phyloP scores from a whole-genome alignment of 2,888 invertebrate species.

The Tuta absoluta region DNA sequence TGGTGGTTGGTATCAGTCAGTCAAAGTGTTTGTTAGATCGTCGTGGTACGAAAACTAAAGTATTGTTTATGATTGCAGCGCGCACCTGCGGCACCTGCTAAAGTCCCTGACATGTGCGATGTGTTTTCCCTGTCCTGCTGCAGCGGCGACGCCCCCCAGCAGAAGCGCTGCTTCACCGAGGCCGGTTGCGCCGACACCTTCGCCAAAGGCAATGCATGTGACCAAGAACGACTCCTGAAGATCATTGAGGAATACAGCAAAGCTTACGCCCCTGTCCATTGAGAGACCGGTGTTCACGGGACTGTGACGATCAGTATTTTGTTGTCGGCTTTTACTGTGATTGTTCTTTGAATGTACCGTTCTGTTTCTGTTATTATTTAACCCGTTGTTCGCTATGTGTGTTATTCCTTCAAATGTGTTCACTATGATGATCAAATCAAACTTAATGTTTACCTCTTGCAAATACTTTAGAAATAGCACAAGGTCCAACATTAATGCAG shows the following conservation, averaged over 20 bases:
- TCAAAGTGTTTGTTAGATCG: too few species aligned
- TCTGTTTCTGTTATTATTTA: not conserved
- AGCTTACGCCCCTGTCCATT: constrained; percentile 52
- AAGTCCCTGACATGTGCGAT: constrained; percentile 50
- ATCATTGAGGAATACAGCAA: constrained; percentile 53
- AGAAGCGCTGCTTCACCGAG: constrained; percentile 51
- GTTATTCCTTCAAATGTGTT: constrained; percentile 5
- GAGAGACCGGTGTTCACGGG: constrained; percentile 28
- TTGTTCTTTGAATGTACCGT: constrained; percentile 7
- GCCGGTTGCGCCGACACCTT: constrained; percentile 50
- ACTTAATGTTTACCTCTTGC: not conserved
- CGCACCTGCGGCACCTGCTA: not conserved
- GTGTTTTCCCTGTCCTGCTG: constrained; percentile 65
- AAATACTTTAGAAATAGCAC: constrained; percentile 1
- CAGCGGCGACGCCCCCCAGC: constrained; percentile 38
- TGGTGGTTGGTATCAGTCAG: too few species aligned
- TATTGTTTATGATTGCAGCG: not conserved
- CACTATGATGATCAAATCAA: not conserved
- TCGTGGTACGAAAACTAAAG: too few species aligned
- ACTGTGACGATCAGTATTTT: constrained; percentile 25
- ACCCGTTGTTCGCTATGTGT: not conserved
- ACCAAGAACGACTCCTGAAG: constrained; percentile 40
- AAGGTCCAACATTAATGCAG: constrained; percentile 13
- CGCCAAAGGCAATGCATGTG: constrained; percentile 48
- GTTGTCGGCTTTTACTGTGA: constrained; percentile 4